phyloP scores from a whole-genome alignment of 2,888 invertebrate species.

The Pollenia griseotomentosa region DNA sequence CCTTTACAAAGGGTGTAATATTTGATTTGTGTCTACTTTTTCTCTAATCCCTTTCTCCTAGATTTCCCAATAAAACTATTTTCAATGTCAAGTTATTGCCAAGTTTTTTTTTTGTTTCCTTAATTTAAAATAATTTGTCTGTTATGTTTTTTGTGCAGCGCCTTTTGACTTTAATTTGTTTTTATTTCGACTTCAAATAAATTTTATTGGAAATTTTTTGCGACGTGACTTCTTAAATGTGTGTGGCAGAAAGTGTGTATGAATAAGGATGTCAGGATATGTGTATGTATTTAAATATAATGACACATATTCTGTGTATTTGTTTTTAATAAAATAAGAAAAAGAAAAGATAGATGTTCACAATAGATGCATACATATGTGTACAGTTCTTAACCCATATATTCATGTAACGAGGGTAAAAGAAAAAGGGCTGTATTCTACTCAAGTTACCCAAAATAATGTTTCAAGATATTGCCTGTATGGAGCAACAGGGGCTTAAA shows the following conservation, averaged over 20 bases:
- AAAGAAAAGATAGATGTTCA: background rate
- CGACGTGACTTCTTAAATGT: slow-evolving; percentile 33
- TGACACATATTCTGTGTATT: slow-evolving; percentile 37
- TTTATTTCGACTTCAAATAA: slow-evolving; percentile 44
- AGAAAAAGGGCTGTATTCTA: background rate
- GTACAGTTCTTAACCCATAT: slow-evolving; percentile 48
- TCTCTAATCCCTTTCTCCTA: background rate
- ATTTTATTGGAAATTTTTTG: slow-evolving; percentile 27
- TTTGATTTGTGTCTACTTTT: slow-evolving; percentile 4
- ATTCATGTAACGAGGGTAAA: background rate
- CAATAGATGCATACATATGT: background rate
- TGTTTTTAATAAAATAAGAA: slow-evolving; percentile 25
- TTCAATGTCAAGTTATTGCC: slow-evolving; percentile 74
- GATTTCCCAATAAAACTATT: slow-evolving; percentile 54
- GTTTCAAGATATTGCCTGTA: no score
- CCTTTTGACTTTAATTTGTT: slow-evolving; percentile 40
- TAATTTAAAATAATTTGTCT: slow-evolving; percentile 37
- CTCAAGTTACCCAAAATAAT: no score
- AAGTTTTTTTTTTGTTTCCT: slow-evolving; percentile 17
- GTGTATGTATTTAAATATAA: slow-evolving; percentile 30
- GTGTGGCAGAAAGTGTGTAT: background rate
- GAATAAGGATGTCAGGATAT: slow-evolving; percentile 9
- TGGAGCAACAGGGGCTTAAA: no score
- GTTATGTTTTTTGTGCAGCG: background rate
- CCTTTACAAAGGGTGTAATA: background rate